Percentiles rank a stretch among this genome's conserved stretches.
These are phyloP conservation scores for Solenopsis fugax DNA, from an alignment of 1,140 invertebrate genomes.

Conservation along the genomic window DNA sequence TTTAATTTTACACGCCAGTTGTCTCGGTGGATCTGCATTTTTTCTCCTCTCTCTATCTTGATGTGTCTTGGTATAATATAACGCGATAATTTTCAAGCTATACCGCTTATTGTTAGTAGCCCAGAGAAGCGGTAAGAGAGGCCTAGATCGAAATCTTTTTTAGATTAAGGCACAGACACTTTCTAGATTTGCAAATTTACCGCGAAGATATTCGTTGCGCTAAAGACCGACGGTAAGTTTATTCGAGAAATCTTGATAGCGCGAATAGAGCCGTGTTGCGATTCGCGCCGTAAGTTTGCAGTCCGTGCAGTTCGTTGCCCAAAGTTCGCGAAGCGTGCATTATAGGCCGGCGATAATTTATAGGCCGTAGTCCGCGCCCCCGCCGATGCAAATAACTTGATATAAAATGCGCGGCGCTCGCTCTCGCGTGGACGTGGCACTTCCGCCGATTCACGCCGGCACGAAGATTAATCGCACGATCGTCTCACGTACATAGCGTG, in stretches of 20 bases:
- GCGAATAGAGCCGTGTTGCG: not conserved
- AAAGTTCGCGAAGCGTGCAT: constrained; percentile 64
- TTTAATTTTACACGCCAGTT: constrained; percentile 73
- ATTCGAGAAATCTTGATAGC: not conserved
- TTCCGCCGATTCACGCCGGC: constrained; percentile 73
- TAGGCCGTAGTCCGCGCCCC: constrained; percentile 65
- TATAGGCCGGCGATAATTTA: constrained; percentile 68
- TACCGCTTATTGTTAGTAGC: not conserved
- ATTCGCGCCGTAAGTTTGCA: constrained; percentile 20
- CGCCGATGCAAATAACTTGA: constrained; percentile 72
- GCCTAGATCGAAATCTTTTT: not conserved
- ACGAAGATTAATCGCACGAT: constrained; percentile 73
- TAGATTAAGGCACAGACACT: not conserved
- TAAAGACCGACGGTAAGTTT: not conserved
- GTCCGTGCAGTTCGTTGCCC: constrained; percentile 59
- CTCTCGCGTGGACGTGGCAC: constrained; percentile 72
- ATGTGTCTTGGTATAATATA: not conserved
- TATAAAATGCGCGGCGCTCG: constrained; percentile 71
- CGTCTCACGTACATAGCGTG: constrained; percentile 59
- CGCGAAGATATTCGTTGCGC: constrained; percentile 10
- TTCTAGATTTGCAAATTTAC: not conserved
- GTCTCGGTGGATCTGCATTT: constrained; percentile 4
- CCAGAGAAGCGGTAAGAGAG: not conserved
- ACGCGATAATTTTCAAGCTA: not conserved
- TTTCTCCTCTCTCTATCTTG: not conserved